Evolutionary conservation across 1,140 invertebrate species (phyloP), one percentile per base, ranked within the genome.

Genomic region (Danaus melanippus): DNA sequence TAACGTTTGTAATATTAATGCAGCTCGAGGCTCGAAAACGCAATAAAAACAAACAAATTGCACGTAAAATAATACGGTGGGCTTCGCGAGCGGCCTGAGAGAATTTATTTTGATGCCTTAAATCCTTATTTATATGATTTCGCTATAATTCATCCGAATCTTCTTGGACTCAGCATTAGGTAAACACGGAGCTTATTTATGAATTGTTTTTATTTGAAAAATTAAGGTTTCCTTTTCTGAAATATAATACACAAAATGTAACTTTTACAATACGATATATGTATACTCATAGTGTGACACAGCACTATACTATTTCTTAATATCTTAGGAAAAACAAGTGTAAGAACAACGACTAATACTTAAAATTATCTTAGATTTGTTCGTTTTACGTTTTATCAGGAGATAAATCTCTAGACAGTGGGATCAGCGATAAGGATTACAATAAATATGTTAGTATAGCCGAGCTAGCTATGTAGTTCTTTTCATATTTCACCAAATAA

Each of bases 81-180:
- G 77, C 75, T 72, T 60, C 56, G 65, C 53, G 43, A 51, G 59
- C 56, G 59, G 57, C 65, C 59, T 63, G 42, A 60, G 58, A 64
- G 69, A 73, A 74, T 77, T 76, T 80, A 78, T 81, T 77, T 69
- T 69, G 74, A 76, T 75, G 72, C 69, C 66, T 67, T 79, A 79
- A 80, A 83, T 79, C 77, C 76, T 80, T 83, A 78, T 83, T 81
- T 83, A 83, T 81, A 76, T 78, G 72, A 79, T 80, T 76, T 76
- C 68, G 74, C 65, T 64, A 79, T 83, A 80, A 79, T 76, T 83
- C 68, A 67, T 72, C 58, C 56, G 15, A 55, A 56, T 63, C 66
- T 71, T 62, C 62, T 76, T 67, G 67, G 63, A 65, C 63, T 55
- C 56, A 51, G 58, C 64, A 50, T 54, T 9, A 47, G 12, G 12